phyloP scores from a whole-genome alignment of 1,140 invertebrate genomes.

The Maniola jurtina region DNA sequence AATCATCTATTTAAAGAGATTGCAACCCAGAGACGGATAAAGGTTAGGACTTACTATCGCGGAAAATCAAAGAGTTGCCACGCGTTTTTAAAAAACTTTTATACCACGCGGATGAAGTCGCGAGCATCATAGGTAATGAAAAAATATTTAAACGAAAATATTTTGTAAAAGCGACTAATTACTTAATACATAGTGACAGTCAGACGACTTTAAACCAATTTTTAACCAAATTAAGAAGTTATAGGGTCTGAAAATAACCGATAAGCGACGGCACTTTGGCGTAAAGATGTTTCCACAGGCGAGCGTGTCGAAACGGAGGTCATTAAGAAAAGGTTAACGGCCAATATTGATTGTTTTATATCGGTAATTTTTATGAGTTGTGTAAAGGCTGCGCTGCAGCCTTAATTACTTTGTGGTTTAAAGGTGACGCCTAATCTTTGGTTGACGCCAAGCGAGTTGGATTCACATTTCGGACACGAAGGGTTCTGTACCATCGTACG shows the following conservation, averaged over 20 bases:
- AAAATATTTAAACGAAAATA: too few relatives aligned
- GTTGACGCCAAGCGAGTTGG: neutral
- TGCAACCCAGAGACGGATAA: too few relatives aligned
- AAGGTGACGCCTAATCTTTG: neutral
- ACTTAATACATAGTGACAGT: neutral
- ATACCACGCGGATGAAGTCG: too few relatives aligned
- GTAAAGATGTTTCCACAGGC: neutral
- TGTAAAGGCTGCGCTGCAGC: neutral
- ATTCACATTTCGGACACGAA: too few relatives aligned
- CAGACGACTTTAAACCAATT: too few relatives aligned
- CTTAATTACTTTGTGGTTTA: neutral
- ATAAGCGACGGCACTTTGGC: neutral
- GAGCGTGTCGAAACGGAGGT: slow-evolving; percentile 4
- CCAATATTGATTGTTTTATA: neutral
- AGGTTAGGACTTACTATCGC: too few relatives aligned
- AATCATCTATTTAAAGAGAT: too few relatives aligned
- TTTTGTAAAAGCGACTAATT: too few relatives aligned
- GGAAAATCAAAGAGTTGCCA: too few relatives aligned
- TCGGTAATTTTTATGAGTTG: neutral
- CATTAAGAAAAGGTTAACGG: slow-evolving; percentile 12
- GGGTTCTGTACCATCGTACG: too few relatives aligned
- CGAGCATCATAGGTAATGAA: too few relatives aligned
- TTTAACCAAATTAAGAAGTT: neutral
- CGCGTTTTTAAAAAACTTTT: too few relatives aligned
- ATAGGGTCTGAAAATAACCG: neutral